Conservation (phyloP, 2,888 invertebrate genomes). For the Thymelicus lineola region DNA sequence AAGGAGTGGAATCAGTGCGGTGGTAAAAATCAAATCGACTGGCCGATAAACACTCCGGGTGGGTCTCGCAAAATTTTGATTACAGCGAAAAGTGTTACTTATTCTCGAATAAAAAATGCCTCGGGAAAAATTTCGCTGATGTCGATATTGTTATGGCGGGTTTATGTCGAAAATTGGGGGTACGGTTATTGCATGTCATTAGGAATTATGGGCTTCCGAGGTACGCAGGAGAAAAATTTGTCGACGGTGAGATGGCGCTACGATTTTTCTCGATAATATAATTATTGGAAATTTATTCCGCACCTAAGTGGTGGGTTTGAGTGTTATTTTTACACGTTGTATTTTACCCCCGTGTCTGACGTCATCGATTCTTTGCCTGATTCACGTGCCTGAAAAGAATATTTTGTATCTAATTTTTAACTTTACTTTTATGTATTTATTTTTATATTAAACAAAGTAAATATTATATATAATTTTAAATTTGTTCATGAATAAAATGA, state of each 20-base stretch:
- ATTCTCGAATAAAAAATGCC: slow-evolving; percentile 80
- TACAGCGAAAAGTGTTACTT: slow-evolving; percentile 82
- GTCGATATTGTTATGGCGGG: slow-evolving; percentile 85
- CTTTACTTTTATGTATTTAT: too few species aligned
- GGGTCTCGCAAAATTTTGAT: slow-evolving; percentile 77
- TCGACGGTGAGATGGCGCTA: slow-evolving; percentile 66
- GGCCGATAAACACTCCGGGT: slow-evolving; percentile 78
- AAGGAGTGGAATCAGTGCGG: slow-evolving; percentile 73
- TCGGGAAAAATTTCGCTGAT: slow-evolving; percentile 79
- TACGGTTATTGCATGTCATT: slow-evolving; percentile 86
- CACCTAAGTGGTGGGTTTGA: slow-evolving; percentile 55
- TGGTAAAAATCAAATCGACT: slow-evolving; percentile 83
- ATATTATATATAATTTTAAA: too few species aligned
- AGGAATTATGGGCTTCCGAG: slow-evolving; percentile 84
- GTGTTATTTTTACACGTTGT: slow-evolving; percentile 34
- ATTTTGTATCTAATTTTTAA: too few species aligned
- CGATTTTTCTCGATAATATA: slow-evolving; percentile 78
- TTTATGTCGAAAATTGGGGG: slow-evolving; percentile 85
- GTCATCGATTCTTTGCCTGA: slow-evolving; percentile 5
- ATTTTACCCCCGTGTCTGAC: slow-evolving; percentile 15
- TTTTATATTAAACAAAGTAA: too few species aligned
- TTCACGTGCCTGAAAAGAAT: not conserved
- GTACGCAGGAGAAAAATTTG: slow-evolving; percentile 72
- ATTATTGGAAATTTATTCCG: slow-evolving; percentile 83
- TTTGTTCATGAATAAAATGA: too few species aligned